Evolutionary conservation across 2,113 vertebrate species (phyloP).

Genomic region (Herpailurus yagouaroundi): DNA sequence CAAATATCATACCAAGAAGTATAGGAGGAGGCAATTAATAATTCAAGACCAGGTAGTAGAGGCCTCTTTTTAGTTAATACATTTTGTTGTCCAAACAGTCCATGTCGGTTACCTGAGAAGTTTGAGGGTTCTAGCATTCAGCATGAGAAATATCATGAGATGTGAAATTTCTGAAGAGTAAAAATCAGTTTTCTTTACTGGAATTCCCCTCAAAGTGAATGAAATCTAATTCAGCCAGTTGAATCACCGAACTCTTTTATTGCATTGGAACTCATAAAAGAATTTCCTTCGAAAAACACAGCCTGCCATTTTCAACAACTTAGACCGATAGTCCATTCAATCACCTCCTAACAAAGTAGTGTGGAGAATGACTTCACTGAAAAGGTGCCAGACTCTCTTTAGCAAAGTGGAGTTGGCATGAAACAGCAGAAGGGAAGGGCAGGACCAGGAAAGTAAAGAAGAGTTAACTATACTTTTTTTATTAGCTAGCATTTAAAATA

Average conservation of each 20-base stretch:
- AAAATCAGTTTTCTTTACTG: constrained; percentile 48
- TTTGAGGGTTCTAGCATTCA: background rate
- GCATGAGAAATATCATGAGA: constrained; percentile 8
- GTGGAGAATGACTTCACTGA: constrained; percentile 45
- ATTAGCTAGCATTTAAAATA: constrained; percentile 1
- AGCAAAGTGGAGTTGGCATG: background rate
- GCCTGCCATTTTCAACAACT: constrained; percentile 63
- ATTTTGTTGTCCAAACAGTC: background rate
- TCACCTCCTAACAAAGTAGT: constrained; percentile 50
- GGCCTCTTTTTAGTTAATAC: background rate
- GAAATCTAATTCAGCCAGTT: constrained; percentile 40
- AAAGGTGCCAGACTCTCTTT: background rate
- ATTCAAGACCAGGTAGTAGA: background rate
- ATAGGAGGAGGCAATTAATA: constrained; percentile 6
- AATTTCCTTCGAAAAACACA: constrained; percentile 65
- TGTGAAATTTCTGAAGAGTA: background rate
- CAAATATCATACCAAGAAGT: constrained; percentile 1
- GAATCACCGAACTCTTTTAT: constrained; percentile 66
- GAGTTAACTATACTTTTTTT: background rate
- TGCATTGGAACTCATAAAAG: constrained; percentile 50
- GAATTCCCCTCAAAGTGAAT: constrained; percentile 41
- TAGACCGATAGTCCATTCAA: constrained; percentile 41
- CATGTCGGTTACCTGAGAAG: background rate
- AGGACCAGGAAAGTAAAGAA: background rate
- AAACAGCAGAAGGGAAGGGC: background rate